These are phyloP conservation scores for Coendou prehensilis DNA, from an alignment of 2,797 vertebrate species.

Conservation along the genomic window DNA sequence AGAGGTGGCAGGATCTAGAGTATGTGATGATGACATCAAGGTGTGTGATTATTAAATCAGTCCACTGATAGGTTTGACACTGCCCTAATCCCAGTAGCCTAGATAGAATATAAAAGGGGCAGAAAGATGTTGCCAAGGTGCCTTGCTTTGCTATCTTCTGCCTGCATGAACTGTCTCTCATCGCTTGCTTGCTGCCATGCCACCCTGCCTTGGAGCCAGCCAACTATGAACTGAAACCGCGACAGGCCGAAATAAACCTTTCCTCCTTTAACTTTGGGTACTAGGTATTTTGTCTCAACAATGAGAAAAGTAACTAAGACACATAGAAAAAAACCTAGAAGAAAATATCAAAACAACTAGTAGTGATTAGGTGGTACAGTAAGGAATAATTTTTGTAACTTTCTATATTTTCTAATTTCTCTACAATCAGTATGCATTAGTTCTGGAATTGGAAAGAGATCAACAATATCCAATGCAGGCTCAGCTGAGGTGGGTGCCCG, in stretches of 20 bases:
- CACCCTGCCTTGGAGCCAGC: background rate
- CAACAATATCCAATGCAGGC: background rate
- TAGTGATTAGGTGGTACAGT: background rate
- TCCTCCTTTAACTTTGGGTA: background rate
- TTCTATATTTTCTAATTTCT: constrained; percentile 13
- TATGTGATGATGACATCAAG: background rate
- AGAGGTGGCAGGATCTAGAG: background rate
- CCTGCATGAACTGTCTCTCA: background rate
- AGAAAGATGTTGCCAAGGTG: too few relatives aligned
- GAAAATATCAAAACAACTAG: constrained; percentile 20
- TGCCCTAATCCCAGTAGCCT: background rate
- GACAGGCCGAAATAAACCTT: background rate
- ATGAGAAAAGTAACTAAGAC: background rate
- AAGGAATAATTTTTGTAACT: background rate
- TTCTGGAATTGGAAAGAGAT: constrained; percentile 1
- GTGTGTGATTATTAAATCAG: background rate
- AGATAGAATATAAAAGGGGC: background rate
- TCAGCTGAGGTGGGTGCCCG: background rate
- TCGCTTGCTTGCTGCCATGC: background rate
- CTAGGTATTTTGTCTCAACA: background rate
- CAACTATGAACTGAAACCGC: background rate
- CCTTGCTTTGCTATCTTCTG: background rate
- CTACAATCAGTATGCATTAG: background rate
- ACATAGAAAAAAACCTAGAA: background rate
- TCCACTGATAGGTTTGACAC: background rate